Conservation (phyloP, 2,888 invertebrate genomes). For the Latrodectus elegans region DNA sequence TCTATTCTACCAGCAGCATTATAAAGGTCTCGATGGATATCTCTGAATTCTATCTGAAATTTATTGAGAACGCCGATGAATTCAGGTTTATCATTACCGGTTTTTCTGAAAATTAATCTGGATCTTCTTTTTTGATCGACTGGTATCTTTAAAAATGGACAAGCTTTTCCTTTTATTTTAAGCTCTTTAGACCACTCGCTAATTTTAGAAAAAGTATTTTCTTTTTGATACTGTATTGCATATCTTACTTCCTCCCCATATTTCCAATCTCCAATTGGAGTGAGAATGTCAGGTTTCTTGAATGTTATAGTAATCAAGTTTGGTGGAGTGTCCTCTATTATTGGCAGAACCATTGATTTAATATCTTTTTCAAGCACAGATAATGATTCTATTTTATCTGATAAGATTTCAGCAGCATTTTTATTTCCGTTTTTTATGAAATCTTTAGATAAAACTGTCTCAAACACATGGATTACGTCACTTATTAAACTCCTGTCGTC, state of each 20-base stretch:
- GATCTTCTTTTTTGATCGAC: neutral
- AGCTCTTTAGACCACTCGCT: neutral
- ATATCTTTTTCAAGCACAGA: neutral
- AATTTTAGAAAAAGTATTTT: neutral
- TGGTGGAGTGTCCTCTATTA: neutral
- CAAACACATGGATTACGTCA: neutral
- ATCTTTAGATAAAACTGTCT: neutral
- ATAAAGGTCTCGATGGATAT: constrained; percentile 4
- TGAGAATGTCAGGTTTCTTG: neutral
- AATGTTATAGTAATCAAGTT: neutral
- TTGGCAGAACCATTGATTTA: neutral
- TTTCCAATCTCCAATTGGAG: neutral
- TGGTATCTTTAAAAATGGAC: neutral
- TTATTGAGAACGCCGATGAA: neutral
- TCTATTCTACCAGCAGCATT: neutral
- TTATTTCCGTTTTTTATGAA: neutral
- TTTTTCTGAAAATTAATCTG: constrained; percentile 1
- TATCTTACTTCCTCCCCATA: neutral
- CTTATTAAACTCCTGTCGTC: neutral
- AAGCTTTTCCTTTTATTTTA: neutral
- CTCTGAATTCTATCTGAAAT: neutral
- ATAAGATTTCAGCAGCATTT: neutral
- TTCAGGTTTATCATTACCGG: neutral
- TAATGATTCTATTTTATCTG: neutral
- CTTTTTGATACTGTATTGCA: neutral